phyloP scores from a whole-genome alignment of 2,797 vertebrate genomes.

The Chloroceryle inda region DNA sequence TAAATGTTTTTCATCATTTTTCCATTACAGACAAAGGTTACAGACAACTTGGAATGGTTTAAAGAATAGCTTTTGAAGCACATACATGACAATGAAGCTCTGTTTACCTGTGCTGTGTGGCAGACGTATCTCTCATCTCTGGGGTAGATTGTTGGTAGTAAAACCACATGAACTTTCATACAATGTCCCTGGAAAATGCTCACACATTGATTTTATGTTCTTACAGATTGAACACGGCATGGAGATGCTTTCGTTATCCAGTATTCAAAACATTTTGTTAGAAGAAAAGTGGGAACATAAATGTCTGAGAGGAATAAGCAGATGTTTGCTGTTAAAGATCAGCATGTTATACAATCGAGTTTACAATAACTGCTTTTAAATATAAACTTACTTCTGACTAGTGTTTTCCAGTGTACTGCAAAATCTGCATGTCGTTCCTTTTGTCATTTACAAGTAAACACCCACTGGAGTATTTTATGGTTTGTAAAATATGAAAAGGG shows the following conservation, averaged over 20 bases:
- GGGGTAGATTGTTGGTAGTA: not conserved
- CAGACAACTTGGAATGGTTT: not conserved
- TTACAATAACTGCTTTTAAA: slow-evolving; percentile 63
- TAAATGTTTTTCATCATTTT: not conserved
- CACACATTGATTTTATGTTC: not conserved
- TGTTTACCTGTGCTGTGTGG: slow-evolving; percentile 1
- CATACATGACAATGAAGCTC: not conserved
- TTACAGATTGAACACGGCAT: not conserved
- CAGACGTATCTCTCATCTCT: not conserved
- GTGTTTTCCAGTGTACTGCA: slow-evolving; percentile 49
- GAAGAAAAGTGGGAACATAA: slow-evolving; percentile 55
- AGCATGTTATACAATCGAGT: slow-evolving; percentile 40
- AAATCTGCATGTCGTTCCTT: slow-evolving; percentile 29
- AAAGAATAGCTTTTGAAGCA: not conserved
- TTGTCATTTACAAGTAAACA: slow-evolving; percentile 70
- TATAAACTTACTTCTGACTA: slow-evolving; percentile 53
- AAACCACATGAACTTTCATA: not conserved
- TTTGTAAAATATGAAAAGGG: slow-evolving; percentile 34
- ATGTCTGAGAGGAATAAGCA: slow-evolving; percentile 42
- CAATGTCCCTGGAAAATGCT: not conserved
- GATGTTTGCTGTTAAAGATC: slow-evolving; percentile 69
- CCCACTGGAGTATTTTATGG: slow-evolving; percentile 31
- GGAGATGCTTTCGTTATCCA: slow-evolving; percentile 1
- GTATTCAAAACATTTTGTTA: slow-evolving; percentile 40
- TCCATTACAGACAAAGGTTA: not conserved